Conservation (phyloP, 1,140 invertebrate species). For the Eciton burchellii region DNA sequence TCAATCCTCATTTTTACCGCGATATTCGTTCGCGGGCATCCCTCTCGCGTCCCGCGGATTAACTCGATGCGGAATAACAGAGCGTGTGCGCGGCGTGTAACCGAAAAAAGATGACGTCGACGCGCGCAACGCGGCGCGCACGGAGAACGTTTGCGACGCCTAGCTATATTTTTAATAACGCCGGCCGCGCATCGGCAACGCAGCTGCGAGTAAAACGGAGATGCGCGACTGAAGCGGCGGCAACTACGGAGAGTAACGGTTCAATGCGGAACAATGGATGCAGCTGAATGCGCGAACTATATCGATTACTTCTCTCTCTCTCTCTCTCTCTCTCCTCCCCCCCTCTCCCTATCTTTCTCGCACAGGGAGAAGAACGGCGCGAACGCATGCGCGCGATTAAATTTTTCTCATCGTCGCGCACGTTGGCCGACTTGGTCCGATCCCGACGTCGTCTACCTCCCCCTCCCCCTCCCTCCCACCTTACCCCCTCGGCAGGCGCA, state of each 20-base stretch:
- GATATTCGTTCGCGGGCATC: conserved; percentile 30
- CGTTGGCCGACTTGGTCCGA: too few relatives aligned
- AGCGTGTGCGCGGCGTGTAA: conserved; percentile 30
- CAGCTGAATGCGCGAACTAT: conserved; percentile 36
- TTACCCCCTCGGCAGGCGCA: too few relatives aligned
- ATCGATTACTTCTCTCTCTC: conserved; percentile 4
- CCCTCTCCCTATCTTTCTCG: background rate
- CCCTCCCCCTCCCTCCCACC: too few relatives aligned
- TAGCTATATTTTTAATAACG: conserved; percentile 56
- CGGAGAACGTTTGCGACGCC: conserved; percentile 33
- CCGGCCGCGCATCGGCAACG: conserved; percentile 37
- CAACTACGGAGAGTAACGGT: conserved; percentile 27
- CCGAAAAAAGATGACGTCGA: conserved; percentile 26
- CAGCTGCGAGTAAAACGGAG: conserved; percentile 46
- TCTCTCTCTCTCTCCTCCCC: background rate
- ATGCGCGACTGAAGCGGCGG: conserved; percentile 32
- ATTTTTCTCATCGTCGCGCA: too few relatives aligned
- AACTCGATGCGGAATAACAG: conserved; percentile 54
- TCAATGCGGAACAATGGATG: conserved; percentile 50
- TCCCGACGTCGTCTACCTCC: background rate
- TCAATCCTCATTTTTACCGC: conserved; percentile 48
- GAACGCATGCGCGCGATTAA: too few relatives aligned
- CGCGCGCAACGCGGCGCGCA: background rate
- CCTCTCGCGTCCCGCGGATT: conserved; percentile 34
- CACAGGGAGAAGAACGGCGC: too few relatives aligned